A percentile compares a stretch with the other conserved stretches of the same genome.
Conservation (phyloP, 2,797 vertebrate species). For the Ctenopoma multispine region DNA sequence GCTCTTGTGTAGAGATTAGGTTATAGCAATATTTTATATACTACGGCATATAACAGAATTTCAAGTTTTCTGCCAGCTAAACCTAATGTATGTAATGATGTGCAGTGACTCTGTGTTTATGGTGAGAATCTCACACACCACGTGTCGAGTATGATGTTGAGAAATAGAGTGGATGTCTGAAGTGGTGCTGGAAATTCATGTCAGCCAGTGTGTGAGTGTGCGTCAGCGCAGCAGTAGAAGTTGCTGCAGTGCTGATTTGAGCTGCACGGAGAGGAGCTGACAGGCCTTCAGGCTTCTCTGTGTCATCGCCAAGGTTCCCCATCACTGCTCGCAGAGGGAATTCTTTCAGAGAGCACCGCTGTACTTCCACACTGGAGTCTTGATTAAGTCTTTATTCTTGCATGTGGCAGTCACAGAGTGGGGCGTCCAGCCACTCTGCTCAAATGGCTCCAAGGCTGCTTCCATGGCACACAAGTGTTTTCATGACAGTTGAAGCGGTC, state of each 20-base stretch:
- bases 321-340: conserved; percentile 62
- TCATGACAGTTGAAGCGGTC: conserved; percentile 46
- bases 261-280: conserved; percentile 63
- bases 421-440: conserved; percentile 42
- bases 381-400: conserved; percentile 71
- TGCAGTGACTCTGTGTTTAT: conserved; percentile 33
- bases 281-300: conserved; percentile 72
- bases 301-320: conserved; percentile 70
- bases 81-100: conserved; percentile 8
- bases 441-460: conserved; percentile 66
- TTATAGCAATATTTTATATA: conserved; percentile 5
- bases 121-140: conserved; percentile 30
- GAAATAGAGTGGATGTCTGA: conserved; percentile 61
- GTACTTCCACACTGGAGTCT: conserved; percentile 58
- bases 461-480: conserved; percentile 59
- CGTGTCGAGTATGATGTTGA: conserved; percentile 61
- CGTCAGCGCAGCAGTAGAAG: conserved; percentile 60
- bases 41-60: neutral
- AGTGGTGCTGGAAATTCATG: conserved; percentile 67
- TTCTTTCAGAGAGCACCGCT: conserved; percentile 54
- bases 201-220: conserved; percentile 62
- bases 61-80: neutral
- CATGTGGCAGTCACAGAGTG: conserved; percentile 61
- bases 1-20: neutral
- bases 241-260: conserved; percentile 68